Conservation (phyloP, 2,888 invertebrate genomes). For the Tinea semifulvella region DNA sequence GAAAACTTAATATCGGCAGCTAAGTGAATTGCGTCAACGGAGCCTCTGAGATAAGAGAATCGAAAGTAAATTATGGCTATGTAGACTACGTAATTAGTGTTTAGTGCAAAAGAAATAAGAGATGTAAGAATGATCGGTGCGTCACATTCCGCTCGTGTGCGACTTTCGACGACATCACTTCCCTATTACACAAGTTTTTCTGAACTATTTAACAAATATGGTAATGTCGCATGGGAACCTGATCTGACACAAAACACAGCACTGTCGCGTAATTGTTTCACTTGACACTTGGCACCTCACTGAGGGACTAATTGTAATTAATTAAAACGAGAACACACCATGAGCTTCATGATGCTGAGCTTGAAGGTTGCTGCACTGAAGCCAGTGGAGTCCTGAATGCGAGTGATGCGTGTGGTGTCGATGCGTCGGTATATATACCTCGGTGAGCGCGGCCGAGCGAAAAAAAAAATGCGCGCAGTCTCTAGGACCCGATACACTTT, state of each 20-base stretch:
- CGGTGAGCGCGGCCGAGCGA: slow-evolving; percentile 56
- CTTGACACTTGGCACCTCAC: slow-evolving; percentile 17
- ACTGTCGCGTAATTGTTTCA: neutral
- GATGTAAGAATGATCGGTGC: slow-evolving; percentile 33
- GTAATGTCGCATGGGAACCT: neutral
- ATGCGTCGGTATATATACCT: slow-evolving; percentile 54
- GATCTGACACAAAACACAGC: slow-evolving; percentile 4
- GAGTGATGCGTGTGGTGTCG: slow-evolving; percentile 59
- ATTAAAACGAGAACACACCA: slow-evolving; percentile 46
- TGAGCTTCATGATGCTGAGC: slow-evolving; percentile 63
- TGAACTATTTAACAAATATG: neutral
- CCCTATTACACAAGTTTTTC: slow-evolving; percentile 35
- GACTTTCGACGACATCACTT: slow-evolving; percentile 23
- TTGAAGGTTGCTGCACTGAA: slow-evolving; percentile 66
- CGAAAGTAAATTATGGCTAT: slow-evolving; percentile 12
- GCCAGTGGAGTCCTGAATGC: slow-evolving; percentile 63
- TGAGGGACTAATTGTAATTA: slow-evolving; percentile 7
- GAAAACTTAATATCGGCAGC: slow-evolving; percentile 6
- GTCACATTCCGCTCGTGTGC: slow-evolving; percentile 32
- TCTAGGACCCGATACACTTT: slow-evolving; percentile 63
- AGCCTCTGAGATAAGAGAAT: slow-evolving; percentile 5
- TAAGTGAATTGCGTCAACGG: neutral
- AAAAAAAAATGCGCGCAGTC: slow-evolving; percentile 52
- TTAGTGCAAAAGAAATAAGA: slow-evolving; percentile 17
- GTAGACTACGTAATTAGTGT: slow-evolving; percentile 21